Percentiles rank a stretch among this genome's conserved stretches.
These are phyloP conservation scores for Agrotis segetum DNA, from an alignment of 2,888 invertebrate genomes.

Conservation along the genomic window DNA sequence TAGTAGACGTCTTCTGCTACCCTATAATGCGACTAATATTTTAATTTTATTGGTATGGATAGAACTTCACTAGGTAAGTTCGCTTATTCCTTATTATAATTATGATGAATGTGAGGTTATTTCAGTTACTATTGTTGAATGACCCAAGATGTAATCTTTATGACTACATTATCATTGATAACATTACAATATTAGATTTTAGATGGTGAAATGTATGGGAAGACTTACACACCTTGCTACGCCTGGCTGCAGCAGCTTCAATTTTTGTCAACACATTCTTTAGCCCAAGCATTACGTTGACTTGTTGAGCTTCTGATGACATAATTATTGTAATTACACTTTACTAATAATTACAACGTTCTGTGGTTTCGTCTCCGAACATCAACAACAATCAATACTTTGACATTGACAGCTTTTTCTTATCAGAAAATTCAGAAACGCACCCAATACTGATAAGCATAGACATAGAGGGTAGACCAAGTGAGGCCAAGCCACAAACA, in stretches of 20 bases:
- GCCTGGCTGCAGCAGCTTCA: conserved; percentile 90
- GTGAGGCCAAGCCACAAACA: no score
- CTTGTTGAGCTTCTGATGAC: conserved; percentile 74
- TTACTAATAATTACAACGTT: background rate
- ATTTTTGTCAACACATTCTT: conserved; percentile 91
- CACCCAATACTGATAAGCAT: no score
- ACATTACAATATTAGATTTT: background rate
- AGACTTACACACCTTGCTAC: conserved; percentile 88
- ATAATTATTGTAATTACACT: conserved; percentile 63
- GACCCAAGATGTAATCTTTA: background rate
- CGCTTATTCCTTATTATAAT: no score
- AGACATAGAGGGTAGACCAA: no score
- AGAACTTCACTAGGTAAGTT: no score
- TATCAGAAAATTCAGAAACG: background rate
- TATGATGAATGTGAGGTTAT: background rate
- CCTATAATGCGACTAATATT: no score
- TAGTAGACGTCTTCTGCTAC: no score
- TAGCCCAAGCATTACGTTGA: conserved; percentile 90
- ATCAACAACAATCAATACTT: background rate
- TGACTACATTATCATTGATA: background rate
- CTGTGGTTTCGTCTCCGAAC: background rate
- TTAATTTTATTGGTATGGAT: no score
- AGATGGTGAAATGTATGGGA: background rate
- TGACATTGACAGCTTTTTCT: background rate
- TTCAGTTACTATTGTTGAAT: background rate